phyloP scores from a whole-genome alignment of 2,113 vertebrate genomes.

The Elanoides forficatus region DNA sequence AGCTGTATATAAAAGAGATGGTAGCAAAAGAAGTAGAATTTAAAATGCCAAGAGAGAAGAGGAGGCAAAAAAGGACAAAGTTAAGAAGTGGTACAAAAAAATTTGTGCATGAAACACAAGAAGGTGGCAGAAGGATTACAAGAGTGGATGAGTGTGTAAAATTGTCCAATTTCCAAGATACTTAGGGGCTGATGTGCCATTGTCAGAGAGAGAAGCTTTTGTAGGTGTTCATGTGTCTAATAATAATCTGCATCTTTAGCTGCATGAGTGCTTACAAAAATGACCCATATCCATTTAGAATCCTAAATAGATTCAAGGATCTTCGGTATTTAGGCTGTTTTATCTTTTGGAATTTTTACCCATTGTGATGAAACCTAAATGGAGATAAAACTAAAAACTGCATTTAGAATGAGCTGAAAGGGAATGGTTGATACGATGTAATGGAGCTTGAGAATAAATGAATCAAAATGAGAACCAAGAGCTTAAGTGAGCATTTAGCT shows the following conservation, averaged over 20 bases:
- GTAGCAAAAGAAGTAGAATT: not conserved
- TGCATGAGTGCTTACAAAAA: constrained; percentile 21
- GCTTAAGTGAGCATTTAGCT: constrained; percentile 41
- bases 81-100: not conserved
- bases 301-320: constrained; percentile 25
- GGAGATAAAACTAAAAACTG: constrained; percentile 23
- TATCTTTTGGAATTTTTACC: constrained; percentile 31
- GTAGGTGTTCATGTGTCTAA: not conserved
- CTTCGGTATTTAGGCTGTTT: not conserved
- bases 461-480: constrained; percentile 50
- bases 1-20: not conserved
- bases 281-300: not conserved
- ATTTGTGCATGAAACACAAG: not conserved
- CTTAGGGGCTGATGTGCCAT: not conserved
- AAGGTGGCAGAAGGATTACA: not conserved
- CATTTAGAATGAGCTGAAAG: constrained; percentile 17
- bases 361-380: constrained; percentile 21
- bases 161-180: constrained; percentile 19
- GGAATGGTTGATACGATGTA: not conserved
- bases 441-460: constrained; percentile 53
- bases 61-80: not conserved
- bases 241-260: constrained; percentile 11
- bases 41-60: not conserved
- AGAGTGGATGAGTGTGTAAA: not conserved
- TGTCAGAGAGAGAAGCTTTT: not conserved